Evolutionary conservation across 2,797 vertebrate genomes (phyloP).

Genomic region (Potorous gilbertii): DNA sequence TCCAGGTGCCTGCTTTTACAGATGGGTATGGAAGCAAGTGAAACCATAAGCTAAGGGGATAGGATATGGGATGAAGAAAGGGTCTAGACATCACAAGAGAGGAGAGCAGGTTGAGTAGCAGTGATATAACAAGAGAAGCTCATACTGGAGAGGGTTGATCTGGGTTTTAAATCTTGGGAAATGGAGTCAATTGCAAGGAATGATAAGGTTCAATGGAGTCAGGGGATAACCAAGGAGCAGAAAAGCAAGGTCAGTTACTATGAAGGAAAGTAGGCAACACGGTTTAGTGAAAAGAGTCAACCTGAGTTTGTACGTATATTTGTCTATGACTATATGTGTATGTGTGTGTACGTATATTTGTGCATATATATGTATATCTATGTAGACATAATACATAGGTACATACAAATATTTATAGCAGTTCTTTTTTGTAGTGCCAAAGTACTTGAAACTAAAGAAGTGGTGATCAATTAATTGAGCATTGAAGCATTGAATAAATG

Average conservation of each 20-base stretch:
- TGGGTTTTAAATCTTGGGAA: background rate
- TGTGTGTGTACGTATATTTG: too few relatives aligned
- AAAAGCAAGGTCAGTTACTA: background rate
- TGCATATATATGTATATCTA: background rate
- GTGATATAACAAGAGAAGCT: background rate
- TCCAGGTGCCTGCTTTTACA: too few relatives aligned
- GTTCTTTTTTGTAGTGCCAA: background rate
- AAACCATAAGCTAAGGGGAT: background rate
- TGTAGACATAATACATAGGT: background rate
- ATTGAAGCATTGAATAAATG: too few relatives aligned
- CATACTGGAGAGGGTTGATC: background rate
- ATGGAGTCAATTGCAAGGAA: too few relatives aligned
- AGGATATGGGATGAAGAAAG: background rate
- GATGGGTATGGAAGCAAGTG: background rate
- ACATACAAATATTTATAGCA: background rate
- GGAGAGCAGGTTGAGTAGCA: background rate
- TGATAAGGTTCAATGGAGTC: too few relatives aligned
- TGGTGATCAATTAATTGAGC: background rate
- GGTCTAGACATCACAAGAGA: too few relatives aligned
- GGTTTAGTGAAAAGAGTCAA: background rate
- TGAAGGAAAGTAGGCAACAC: background rate
- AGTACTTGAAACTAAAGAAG: background rate
- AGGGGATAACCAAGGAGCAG: background rate
- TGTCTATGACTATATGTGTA: too few relatives aligned
- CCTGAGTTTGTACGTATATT: background rate